phyloP scores from a whole-genome alignment of 2,888 invertebrate genomes.

The Agrotis exclamationis region DNA sequence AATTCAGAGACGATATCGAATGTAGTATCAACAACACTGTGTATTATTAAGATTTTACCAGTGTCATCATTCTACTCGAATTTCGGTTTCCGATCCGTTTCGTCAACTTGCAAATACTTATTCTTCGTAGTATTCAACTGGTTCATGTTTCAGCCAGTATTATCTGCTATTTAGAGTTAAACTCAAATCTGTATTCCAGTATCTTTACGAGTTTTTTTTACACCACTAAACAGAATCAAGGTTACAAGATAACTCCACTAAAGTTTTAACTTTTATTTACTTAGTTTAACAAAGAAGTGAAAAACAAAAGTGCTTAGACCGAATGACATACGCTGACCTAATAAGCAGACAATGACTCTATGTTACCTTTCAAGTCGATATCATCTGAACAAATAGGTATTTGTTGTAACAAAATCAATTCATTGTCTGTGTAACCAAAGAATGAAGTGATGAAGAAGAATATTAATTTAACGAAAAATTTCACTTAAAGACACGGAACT shows the following conservation, averaged over 20 bases:
- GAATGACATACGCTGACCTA: slow-evolving; percentile 51
- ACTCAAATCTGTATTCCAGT: slow-evolving; percentile 20
- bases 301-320: slow-evolving; percentile 24
- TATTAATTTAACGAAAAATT: neutral
- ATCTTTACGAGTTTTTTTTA: slow-evolving; percentile 45
- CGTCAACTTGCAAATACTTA: neutral
- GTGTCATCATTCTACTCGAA: neutral
- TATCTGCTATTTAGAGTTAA: slow-evolving; percentile 31
- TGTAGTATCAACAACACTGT: slow-evolving; percentile 22
- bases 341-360: slow-evolving; percentile 57
- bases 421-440: slow-evolving; percentile 6
- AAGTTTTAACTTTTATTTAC: slow-evolving; percentile 30
- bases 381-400: slow-evolving; percentile 57
- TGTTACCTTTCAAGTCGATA: slow-evolving; percentile 52
- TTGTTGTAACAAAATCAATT: slow-evolving; percentile 32
- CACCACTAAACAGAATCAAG: slow-evolving; percentile 40
- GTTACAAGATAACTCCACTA: slow-evolving; percentile 41
- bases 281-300: slow-evolving; percentile 29
- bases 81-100: slow-evolving; percentile 1
- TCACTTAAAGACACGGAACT: neutral
- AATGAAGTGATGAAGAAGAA: slow-evolving; percentile 1
- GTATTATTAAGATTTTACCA: neutral
- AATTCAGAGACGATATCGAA: slow-evolving; percentile 14
- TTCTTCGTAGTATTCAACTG: neutral
- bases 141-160: slow-evolving; percentile 8